Conservation (phyloP, 2,113 vertebrate species). For the Rissa tridactyla region DNA sequence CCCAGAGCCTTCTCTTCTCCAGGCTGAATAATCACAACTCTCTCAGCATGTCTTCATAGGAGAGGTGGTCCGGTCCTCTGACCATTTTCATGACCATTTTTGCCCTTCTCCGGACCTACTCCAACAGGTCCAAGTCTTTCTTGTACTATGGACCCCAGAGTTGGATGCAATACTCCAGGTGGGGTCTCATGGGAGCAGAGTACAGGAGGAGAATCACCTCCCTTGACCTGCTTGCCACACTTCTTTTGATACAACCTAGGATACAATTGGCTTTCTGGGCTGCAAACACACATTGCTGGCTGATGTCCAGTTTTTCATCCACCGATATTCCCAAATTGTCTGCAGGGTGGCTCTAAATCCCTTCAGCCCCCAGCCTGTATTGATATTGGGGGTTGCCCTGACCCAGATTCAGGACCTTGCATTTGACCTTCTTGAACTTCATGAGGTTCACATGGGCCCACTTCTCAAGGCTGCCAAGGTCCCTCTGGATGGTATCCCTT, state of each 20-base stretch:
- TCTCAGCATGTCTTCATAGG: background rate
- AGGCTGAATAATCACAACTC: background rate
- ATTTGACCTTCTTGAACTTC: background rate
- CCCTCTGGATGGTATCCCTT: background rate
- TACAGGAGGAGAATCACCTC: background rate
- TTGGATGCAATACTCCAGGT: background rate
- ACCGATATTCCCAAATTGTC: background rate
- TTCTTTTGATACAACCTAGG: background rate
- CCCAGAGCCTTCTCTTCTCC: background rate
- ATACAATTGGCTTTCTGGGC: no score
- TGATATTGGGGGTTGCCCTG: rapidly evolving
- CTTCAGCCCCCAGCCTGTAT: background rate
- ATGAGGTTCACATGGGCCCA: background rate
- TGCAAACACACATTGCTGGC: background rate
- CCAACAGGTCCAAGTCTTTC: background rate
- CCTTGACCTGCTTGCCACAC: background rate
- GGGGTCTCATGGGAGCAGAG: background rate
- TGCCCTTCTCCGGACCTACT: background rate
- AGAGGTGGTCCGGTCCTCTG: background rate
- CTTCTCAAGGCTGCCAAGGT: background rate
- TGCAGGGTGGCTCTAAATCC: background rate
- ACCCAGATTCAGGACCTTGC: background rate
- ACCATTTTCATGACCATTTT: background rate
- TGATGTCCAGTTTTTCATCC: background rate
- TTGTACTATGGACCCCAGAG: background rate